Base-by-base conservation (phyloP, 2,888 invertebrate genomes). In the Ashinkailepas kermadecensis region DNA sequence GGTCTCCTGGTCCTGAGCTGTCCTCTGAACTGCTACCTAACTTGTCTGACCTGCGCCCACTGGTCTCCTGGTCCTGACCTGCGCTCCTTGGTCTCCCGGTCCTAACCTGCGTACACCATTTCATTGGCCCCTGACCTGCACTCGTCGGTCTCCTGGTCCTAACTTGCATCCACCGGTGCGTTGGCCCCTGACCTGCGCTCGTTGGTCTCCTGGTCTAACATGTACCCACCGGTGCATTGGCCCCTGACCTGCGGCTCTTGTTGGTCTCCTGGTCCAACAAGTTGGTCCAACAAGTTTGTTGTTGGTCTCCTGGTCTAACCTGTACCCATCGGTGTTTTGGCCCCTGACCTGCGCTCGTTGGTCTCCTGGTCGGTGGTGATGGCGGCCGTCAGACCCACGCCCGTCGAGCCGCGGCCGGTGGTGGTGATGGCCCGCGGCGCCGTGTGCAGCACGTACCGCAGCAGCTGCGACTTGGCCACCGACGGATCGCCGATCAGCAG, bases 381-480 rank as follows among this genome's bases (percentile, higher is more conserved):
- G 15, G 99, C 99, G 11, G 99, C 99, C 0, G 99, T 99, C 82
- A 99, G 90, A 89, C 99, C 99, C 7, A 99, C 99, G 81, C 99
- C 99, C 0, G 97, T 97, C 4, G 98, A 97, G 21, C 99, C 99
- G 83, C 99, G 91, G 13, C 99, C 99, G 0, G 99, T 99, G 9
- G 99, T 99, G 39, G 98, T 92, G 86, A 99, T 94, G 21, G 99
- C 99, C 54, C 99, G 90, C 0, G 99, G 98, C 0, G 99, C 99
- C 0, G 96, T 96, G 87, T 93, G 91, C 83, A 99, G 88, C 0
- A 99, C 99, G 87, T 99, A 99, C 18, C 99, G 92, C 10, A 96
- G 88, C 81, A 96, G 89, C 87, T 99, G 99, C 0, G 99, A 99
- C 89, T 99, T 99, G 1, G 99, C 99, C 67, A 99, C 99, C 81